These are phyloP conservation scores for Oceanodroma leucorhoa DNA, from an alignment of 2,797 vertebrate genomes.

Conservation along the genomic window DNA sequence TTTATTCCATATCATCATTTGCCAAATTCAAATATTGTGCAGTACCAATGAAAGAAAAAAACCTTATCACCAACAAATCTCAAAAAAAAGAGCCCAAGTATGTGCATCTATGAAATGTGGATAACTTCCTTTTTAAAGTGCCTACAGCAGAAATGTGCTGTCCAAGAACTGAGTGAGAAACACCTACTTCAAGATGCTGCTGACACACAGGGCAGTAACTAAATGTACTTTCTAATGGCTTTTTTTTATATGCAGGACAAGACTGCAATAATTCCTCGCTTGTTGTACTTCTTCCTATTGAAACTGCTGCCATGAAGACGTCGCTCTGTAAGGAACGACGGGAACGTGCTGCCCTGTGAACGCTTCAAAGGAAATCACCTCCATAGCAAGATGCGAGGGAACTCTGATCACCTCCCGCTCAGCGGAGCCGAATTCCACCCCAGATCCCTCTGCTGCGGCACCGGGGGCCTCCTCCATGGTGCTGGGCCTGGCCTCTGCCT, in stretches of 20 bases:
- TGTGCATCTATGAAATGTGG: rapidly evolving
- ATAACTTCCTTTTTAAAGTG: background rate
- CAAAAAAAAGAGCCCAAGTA: too few relatives aligned
- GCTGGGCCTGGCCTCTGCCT: background rate
- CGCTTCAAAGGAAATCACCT: background rate
- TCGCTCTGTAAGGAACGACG: rapidly evolving
- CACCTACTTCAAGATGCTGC: background rate
- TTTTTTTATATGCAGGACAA: background rate
- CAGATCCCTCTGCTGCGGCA: background rate
- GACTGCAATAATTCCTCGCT: rapidly evolving
- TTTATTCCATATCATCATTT: background rate
- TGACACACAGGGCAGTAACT: background rate
- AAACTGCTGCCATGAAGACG: background rate
- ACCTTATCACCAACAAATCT: background rate
- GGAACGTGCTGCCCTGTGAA: rapidly evolving
- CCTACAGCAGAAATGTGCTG: background rate
- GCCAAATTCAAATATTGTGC: background rate
- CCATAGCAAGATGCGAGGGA: background rate
- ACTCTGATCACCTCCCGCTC: background rate
- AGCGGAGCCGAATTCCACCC: background rate
- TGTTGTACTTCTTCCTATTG: background rate
- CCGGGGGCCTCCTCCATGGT: background rate
- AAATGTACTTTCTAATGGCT: background rate
- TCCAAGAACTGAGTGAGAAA: background rate
- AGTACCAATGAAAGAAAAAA: background rate